Conservation (phyloP, 2,888 invertebrate genomes). For the Drosophila paranaensis region DNA sequence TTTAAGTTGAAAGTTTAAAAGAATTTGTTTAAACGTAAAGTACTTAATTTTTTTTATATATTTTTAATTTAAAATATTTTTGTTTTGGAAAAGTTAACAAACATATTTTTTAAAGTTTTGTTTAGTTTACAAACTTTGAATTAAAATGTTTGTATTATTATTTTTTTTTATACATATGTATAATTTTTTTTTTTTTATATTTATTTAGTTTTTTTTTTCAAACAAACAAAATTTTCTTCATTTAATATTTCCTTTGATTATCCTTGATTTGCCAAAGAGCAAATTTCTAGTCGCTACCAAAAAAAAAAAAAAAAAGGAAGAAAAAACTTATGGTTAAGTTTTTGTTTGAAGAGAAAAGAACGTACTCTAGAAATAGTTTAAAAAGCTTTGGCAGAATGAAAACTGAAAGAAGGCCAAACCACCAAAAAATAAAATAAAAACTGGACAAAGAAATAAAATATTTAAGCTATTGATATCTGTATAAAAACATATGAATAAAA, state of each 20-base stretch:
- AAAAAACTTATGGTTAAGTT: constrained; percentile 53
- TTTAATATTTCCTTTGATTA: background rate
- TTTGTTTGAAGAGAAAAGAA: constrained; percentile 52
- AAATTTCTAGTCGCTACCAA: constrained; percentile 51
- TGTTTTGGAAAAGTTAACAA: no score
- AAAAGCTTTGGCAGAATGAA: constrained; percentile 29
- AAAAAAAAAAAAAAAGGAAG: constrained; percentile 12
- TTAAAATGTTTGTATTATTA: background rate
- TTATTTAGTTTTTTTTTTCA: background rate
- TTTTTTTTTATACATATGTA: background rate
- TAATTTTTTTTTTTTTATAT: background rate
- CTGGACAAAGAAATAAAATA: constrained; percentile 40
- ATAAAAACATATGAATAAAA: constrained; percentile 37
- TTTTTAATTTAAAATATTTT: background rate
- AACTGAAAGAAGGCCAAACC: constrained; percentile 37
- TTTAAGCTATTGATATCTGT: constrained; percentile 54
- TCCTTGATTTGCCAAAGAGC: constrained; percentile 25
- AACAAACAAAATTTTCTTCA: background rate
- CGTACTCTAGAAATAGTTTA: constrained; percentile 52
- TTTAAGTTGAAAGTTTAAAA: background rate
- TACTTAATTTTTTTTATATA: background rate
- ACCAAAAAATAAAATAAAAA: constrained; percentile 26
- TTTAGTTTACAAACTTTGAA: background rate
- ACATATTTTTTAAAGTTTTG: background rate
- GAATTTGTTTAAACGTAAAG: background rate